Evolutionary conservation across 2,888 invertebrate species (phyloP).

Genomic region (Atethmia centrago): DNA sequence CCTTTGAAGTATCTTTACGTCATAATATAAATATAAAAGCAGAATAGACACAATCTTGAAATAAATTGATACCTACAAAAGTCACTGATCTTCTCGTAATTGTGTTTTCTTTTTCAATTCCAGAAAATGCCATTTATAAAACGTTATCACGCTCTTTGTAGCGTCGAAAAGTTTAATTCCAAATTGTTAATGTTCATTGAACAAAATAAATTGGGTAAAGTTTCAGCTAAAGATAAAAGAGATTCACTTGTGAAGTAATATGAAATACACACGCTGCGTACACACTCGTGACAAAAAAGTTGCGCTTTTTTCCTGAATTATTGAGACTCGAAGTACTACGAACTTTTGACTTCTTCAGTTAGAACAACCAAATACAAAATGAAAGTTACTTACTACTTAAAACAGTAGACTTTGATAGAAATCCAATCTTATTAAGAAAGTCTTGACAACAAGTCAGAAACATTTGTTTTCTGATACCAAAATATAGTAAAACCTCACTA

Average conservation of each 20-base stretch:
- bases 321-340: neutral
- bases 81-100: slow-evolving; percentile 62
- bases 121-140: slow-evolving; percentile 68
- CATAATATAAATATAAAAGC: slow-evolving; percentile 44
- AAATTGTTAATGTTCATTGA: slow-evolving; percentile 78
- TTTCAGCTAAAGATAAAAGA: slow-evolving; percentile 72
- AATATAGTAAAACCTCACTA: slow-evolving; percentile 74
- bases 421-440: slow-evolving; percentile 31
- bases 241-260: slow-evolving; percentile 68
- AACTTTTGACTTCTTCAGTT: neutral
- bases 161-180: slow-evolving; percentile 74
- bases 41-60: slow-evolving; percentile 53
- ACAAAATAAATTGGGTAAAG: slow-evolving; percentile 76
- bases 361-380: neutral
- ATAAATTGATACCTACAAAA: slow-evolving; percentile 61
- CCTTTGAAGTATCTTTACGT: slow-evolving; percentile 42
- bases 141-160: slow-evolving; percentile 71
- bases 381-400: neutral
- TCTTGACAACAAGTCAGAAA: slow-evolving; percentile 76
- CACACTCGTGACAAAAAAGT: slow-evolving; percentile 20
- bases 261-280: slow-evolving; percentile 58
- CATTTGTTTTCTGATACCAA: slow-evolving; percentile 80
- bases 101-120: slow-evolving; percentile 63
- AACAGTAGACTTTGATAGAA: neutral
- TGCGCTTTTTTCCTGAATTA: neutral